These are phyloP conservation scores for Troglohyphantes excavatus DNA, from an alignment of 2,888 invertebrate species.

Conservation along the genomic window DNA sequence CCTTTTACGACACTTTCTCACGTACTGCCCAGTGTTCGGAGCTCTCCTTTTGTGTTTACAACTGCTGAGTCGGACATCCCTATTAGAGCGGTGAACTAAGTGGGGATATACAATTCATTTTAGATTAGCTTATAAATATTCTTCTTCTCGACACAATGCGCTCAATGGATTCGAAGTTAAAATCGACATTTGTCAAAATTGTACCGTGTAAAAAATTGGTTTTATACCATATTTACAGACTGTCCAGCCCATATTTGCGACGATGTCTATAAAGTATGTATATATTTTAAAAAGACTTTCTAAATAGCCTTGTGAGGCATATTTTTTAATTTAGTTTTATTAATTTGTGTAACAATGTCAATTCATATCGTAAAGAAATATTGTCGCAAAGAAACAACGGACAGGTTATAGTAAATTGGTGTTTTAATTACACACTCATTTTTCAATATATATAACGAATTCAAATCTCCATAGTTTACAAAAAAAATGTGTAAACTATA, in stretches of 20 bases:
- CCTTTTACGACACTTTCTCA: too few relatives aligned
- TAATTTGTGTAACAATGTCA: too few relatives aligned
- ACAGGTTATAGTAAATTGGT: background rate
- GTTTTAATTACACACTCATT: background rate
- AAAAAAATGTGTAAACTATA: background rate
- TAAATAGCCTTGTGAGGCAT: too few relatives aligned
- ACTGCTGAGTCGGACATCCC: conserved; percentile 32
- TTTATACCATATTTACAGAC: background rate
- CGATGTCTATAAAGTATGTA: too few relatives aligned
- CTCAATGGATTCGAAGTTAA: background rate
- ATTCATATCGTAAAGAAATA: too few relatives aligned
- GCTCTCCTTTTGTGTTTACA: conserved; percentile 25
- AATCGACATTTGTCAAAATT: background rate
- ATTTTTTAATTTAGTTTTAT: too few relatives aligned
- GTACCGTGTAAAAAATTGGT: background rate
- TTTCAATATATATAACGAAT: too few relatives aligned
- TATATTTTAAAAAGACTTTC: too few relatives aligned
- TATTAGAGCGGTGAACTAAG: background rate
- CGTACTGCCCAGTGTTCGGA: conserved; percentile 38
- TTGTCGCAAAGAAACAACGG: too few relatives aligned
- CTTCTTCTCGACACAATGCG: background rate
- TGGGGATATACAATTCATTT: background rate
- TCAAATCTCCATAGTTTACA: background rate
- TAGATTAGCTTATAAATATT: background rate
- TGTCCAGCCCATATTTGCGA: too few relatives aligned